Conservation (phyloP, 2,888 invertebrate genomes). For the Dermolepida albohirtum region DNA sequence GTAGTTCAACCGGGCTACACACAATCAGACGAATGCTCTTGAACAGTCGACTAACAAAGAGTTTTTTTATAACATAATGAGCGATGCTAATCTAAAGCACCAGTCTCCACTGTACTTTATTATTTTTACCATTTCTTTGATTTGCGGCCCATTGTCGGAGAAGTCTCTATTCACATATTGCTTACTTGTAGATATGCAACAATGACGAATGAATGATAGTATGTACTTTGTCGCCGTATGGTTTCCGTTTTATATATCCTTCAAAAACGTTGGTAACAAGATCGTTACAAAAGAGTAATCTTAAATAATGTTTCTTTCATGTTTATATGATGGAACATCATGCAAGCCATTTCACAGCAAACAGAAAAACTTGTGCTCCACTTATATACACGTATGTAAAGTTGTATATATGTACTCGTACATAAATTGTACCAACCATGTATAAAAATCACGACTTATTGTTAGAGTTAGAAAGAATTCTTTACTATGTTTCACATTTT, state of each 20-base stretch:
- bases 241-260: conserved; percentile 22
- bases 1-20: conserved; percentile 26
- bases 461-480: no score
- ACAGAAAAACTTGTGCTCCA: not conserved
- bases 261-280: conserved; percentile 14
- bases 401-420: no score
- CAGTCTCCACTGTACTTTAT: conserved; percentile 34
- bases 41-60: conserved; percentile 47
- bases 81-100: conserved; percentile 47
- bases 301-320: conserved; percentile 17
- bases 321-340: not conserved
- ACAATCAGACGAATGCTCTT: conserved; percentile 41
- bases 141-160: conserved; percentile 29
- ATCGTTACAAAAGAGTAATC: conserved; percentile 21
- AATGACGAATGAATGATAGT: conserved; percentile 30
- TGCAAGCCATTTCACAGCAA: not conserved
- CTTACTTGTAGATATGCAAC: conserved; percentile 39
- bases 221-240: conserved; percentile 24
- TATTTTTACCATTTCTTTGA: conserved; percentile 35
- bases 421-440: no score
- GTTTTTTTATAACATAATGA: conserved; percentile 46
- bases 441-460: no score
- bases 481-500: no score
- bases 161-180: conserved; percentile 36
- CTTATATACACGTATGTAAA: not conserved